Conservation (phyloP, 2,113 vertebrate species). For the Albula goreensis region DNA sequence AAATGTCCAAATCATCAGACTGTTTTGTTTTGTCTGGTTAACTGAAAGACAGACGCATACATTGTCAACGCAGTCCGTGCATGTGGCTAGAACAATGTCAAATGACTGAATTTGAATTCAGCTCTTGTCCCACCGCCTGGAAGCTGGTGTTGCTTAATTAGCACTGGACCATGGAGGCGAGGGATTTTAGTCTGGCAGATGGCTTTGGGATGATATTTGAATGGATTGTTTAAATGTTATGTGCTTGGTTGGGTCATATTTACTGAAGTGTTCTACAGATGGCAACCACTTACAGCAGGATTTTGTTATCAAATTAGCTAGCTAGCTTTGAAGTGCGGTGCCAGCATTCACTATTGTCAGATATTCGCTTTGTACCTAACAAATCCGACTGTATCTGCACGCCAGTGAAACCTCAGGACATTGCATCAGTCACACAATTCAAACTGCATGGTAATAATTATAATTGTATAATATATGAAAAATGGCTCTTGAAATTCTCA, state of each 20-base stretch:
- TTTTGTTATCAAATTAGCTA: conserved; percentile 11
- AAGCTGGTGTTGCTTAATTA: conserved; percentile 2
- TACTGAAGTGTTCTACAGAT: neutral
- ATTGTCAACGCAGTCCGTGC: neutral
- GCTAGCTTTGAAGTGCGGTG: neutral
- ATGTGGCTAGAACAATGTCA: neutral
- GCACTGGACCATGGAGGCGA: neutral
- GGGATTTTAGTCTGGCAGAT: neutral
- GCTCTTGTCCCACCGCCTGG: neutral
- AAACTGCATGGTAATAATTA: neutral
- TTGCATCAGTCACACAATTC: neutral
- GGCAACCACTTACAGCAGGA: neutral
- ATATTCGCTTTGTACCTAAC: neutral
- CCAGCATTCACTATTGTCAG: neutral
- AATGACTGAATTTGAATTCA: neutral
- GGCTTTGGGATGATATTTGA: neutral
- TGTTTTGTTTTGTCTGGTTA: neutral
- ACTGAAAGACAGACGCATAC: neutral
- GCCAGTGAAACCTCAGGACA: neutral
- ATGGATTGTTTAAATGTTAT: neutral
- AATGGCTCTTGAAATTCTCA: neutral
- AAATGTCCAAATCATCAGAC: neutral
- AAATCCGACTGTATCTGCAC: neutral
- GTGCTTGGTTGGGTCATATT: neutral
- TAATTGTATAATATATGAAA: neutral